Evolutionary conservation across 2,113 vertebrate genomes (phyloP).

Genomic region (Aleadryas rufinucha): DNA sequence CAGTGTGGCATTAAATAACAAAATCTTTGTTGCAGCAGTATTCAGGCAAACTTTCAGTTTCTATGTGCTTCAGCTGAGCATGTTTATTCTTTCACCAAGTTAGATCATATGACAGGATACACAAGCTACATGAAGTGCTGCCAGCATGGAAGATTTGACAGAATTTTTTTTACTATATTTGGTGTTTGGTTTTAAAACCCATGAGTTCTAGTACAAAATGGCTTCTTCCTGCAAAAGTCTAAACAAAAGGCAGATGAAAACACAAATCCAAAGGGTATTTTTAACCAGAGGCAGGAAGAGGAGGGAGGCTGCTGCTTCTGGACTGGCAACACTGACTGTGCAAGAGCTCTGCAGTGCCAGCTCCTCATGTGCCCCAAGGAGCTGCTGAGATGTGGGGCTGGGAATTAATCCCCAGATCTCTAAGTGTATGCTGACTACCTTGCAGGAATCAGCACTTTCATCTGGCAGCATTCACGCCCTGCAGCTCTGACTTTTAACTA

Average conservation of each 20-base stretch:
- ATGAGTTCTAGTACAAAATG: constrained; percentile 33
- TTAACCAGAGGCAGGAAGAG: background rate
- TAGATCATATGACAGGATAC: constrained; percentile 43
- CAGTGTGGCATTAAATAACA: background rate
- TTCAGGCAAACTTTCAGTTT: constrained; percentile 29
- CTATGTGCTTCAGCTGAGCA: background rate
- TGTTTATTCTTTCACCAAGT: constrained; percentile 21
- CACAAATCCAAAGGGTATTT: background rate
- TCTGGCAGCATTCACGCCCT: background rate
- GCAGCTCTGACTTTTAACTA: background rate
- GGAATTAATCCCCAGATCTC: background rate
- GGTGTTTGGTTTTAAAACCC: background rate
- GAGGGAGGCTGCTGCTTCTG: background rate
- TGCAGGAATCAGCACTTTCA: background rate
- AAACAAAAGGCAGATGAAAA: constrained; percentile 13
- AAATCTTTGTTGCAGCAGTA: background rate
- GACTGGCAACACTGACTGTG: background rate
- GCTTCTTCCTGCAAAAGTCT: background rate
- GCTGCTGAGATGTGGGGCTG: background rate
- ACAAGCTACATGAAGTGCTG: constrained; percentile 12
- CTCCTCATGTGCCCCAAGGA: background rate
- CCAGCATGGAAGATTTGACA: background rate
- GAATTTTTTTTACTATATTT: constrained; percentile 28
- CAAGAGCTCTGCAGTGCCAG: background rate
- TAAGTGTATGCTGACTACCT: fast-evolving